Percentiles rank a stretch among this genome's conserved stretches.
Evolutionary conservation across 2,888 invertebrate species (phyloP).

Genomic region (Drosophila mettleri): DNA sequence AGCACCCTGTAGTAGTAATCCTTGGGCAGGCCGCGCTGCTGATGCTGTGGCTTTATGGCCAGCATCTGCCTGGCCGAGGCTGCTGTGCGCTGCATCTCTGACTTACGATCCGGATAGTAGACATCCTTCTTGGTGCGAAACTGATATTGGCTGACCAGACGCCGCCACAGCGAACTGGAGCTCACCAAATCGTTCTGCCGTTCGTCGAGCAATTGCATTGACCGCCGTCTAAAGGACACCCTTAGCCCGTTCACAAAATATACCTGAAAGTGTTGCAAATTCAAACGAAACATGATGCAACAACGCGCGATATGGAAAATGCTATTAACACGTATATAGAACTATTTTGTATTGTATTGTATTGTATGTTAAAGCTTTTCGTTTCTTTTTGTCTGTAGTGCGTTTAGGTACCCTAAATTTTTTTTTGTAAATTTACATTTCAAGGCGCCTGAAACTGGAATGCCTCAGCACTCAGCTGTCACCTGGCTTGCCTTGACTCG

Average conservation of each 20-base stretch:
- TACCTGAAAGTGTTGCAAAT: constrained; percentile 45
- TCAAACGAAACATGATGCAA: constrained; percentile 62
- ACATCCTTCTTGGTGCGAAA: constrained; percentile 67
- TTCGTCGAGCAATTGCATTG: background rate
- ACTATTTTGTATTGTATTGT: constrained; percentile 7
- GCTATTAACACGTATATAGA: constrained; percentile 5
- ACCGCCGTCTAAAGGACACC: constrained; percentile 2
- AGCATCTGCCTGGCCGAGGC: constrained; percentile 7
- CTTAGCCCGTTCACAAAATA: constrained; percentile 7
- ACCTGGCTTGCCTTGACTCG: constrained; percentile 16
- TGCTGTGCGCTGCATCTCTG: constrained; percentile 63
- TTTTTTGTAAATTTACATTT: constrained; percentile 12
- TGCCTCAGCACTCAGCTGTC: constrained; percentile 28
- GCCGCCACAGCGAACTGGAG: constrained; percentile 25
- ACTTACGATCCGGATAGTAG: constrained; percentile 80
- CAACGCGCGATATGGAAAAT: constrained; percentile 24
- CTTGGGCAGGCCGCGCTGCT: constrained; percentile 68
- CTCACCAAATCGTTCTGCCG: background rate
- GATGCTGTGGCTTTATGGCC: constrained; percentile 20
- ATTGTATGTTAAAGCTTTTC: constrained; percentile 24
- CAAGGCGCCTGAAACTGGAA: constrained; percentile 11
- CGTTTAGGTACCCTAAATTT: constrained; percentile 24
- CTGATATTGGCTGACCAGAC: constrained; percentile 65
- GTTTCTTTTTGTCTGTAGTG: constrained; percentile 28
- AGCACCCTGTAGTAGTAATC: constrained; percentile 82